These are phyloP conservation scores for Hyperoplus lanceolatus DNA, from an alignment of 2,797 vertebrate genomes.

Conservation along the genomic window DNA sequence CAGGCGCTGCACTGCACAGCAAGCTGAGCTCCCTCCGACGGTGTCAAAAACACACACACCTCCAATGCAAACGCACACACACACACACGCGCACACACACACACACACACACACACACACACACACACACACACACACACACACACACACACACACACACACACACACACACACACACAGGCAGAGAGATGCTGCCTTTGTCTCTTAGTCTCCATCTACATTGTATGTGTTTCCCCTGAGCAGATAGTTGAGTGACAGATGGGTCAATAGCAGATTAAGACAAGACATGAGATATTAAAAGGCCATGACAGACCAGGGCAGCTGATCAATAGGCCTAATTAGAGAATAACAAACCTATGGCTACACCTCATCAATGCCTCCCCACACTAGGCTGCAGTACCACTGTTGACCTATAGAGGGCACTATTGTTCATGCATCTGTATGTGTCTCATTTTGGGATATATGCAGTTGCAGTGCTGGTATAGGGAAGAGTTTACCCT, in stretches of 20 bases:
- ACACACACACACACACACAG: not conserved
- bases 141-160: not conserved
- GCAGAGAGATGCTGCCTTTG: constrained; percentile 5
- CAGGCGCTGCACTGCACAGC: constrained; percentile 44
- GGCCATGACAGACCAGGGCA: constrained; percentile 19
- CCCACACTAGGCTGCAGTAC: not conserved
- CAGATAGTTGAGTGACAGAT: constrained; percentile 43
- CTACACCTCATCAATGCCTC: constrained; percentile 30
- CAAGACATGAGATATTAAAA: constrained; percentile 55
- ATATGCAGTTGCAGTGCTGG: not conserved
- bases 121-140: not conserved
- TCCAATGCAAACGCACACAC: constrained; percentile 18
- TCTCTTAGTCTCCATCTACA: constrained; percentile 31
- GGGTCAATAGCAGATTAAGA: constrained; percentile 65
- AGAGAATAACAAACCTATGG: constrained; percentile 37
- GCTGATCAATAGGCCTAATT: constrained; percentile 66
- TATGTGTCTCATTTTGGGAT: not conserved
- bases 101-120: constrained; percentile 9
- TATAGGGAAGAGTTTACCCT: not conserved
- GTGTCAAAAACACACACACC: constrained; percentile 21
- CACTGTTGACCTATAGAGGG: constrained; percentile 37
- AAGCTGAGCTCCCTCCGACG: constrained; percentile 57
- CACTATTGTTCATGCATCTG: constrained; percentile 26
- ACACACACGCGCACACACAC: constrained; percentile 13
- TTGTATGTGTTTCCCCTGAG: constrained; percentile 27